These are phyloP conservation scores for Thymelicus lineola DNA, from an alignment of 2,888 invertebrate genomes.

Conservation along the genomic window DNA sequence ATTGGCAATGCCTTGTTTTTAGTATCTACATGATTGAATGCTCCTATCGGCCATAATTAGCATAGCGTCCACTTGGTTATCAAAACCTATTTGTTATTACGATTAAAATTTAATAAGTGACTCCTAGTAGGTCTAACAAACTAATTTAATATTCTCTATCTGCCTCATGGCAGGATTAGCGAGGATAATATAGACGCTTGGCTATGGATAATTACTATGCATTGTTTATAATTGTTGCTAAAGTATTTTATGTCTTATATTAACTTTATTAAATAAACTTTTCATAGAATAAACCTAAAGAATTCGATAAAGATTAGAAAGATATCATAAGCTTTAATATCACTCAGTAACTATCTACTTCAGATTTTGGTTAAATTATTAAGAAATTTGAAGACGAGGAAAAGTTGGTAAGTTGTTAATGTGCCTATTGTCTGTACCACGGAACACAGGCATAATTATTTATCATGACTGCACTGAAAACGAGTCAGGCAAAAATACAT, in stretches of 20 bases:
- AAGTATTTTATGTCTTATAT: too few relatives aligned
- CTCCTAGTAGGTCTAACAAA: conserved; percentile 54
- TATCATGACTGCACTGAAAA: too few relatives aligned
- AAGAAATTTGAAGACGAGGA: too few relatives aligned
- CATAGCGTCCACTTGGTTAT: conserved; percentile 16
- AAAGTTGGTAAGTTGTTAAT: too few relatives aligned
- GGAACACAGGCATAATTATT: too few relatives aligned
- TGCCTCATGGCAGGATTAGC: conserved; percentile 35
- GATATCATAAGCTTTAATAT: too few relatives aligned
- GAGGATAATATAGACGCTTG: not conserved
- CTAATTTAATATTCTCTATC: conserved; percentile 72
- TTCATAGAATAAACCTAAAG: not conserved
- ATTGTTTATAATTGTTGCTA: not conserved
- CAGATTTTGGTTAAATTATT: too few relatives aligned
- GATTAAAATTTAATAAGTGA: conserved; percentile 33
- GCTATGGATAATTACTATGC: not conserved
- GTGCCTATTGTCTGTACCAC: too few relatives aligned
- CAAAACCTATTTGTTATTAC: conserved; percentile 31
- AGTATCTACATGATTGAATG: conserved; percentile 19
- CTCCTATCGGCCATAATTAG: conserved; percentile 25
- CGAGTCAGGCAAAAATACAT: too few relatives aligned
- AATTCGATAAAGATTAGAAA: not conserved
- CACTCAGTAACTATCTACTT: too few relatives aligned
- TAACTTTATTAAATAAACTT: not conserved
- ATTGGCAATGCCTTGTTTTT: not conserved